These are phyloP conservation scores for Acromyrmex echinatior DNA, from an alignment of 1,140 invertebrate species.

Conservation along the genomic window DNA sequence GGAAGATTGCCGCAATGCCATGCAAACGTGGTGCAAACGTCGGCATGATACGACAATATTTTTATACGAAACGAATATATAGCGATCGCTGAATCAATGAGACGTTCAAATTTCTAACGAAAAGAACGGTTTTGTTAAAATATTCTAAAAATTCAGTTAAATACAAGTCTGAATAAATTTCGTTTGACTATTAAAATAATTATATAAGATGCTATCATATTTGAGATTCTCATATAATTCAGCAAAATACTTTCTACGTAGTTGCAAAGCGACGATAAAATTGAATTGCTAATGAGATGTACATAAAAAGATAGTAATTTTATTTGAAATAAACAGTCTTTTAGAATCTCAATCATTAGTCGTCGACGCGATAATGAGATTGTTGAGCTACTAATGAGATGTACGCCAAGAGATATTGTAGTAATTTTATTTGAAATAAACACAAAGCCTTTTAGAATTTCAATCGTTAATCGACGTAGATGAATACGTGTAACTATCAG, in stretches of 20 bases:
- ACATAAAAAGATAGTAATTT: no score
- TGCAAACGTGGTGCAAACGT: neutral
- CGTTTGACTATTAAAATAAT: no score
- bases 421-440: slow-evolving; percentile 27
- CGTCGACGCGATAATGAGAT: neutral
- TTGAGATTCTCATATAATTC: no score
- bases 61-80: neutral
- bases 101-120: neutral
- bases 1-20: slow-evolving; percentile 23
- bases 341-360: no score
- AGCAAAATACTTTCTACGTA: no score
- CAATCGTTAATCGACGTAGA: neutral
- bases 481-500: neutral
- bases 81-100: neutral
- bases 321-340: no score
- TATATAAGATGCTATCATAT: no score
- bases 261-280: no score
- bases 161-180: no score
- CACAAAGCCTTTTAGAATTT: neutral
- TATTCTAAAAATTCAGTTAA: no score
- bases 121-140: neutral
- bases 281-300: no score
- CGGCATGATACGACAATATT: neutral
- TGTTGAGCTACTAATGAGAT: neutral
- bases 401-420: neutral